These are phyloP conservation scores for Pocillopora meandrina DNA, from an alignment of 92 coral and sea anemone species.

Conservation along the genomic window DNA sequence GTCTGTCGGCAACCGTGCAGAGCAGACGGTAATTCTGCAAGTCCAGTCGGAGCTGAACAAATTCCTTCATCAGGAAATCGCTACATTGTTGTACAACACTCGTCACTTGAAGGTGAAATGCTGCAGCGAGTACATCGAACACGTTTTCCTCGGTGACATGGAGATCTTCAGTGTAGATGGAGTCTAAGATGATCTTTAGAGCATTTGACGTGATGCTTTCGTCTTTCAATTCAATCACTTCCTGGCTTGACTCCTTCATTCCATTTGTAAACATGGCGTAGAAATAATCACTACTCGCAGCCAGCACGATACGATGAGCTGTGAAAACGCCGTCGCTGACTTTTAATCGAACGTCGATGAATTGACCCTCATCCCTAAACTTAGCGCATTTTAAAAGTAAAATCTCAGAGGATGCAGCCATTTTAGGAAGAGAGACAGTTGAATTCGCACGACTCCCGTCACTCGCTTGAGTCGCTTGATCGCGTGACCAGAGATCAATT, in stretches of 20 bases:
- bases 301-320: conserved; percentile 63
- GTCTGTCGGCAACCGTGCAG: not conserved
- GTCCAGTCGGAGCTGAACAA: conserved; percentile 2
- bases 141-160: conserved; percentile 39
- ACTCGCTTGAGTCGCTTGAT: conserved; percentile 49
- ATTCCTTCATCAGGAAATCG: not conserved
- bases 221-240: too few species aligned
- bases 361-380: conserved; percentile 27
- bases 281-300: conserved; percentile 72
- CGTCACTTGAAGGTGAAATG: conserved; percentile 35
- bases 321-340: conserved; percentile 57
- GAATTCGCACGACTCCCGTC: not conserved
- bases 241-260: conserved; percentile 30
- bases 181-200: conserved; percentile 53
- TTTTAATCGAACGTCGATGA: conserved; percentile 56
- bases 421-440: not conserved
- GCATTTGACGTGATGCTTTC: conserved; percentile 42
- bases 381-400: not conserved
- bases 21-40: not conserved
- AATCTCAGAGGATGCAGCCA: not conserved
- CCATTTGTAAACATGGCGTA: conserved; percentile 60
- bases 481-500: not conserved
- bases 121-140: conserved; percentile 51
- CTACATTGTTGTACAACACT: not conserved
- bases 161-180: conserved; percentile 36